Conservation (phyloP, 2,888 invertebrate species). For the Apoda limacodes region DNA sequence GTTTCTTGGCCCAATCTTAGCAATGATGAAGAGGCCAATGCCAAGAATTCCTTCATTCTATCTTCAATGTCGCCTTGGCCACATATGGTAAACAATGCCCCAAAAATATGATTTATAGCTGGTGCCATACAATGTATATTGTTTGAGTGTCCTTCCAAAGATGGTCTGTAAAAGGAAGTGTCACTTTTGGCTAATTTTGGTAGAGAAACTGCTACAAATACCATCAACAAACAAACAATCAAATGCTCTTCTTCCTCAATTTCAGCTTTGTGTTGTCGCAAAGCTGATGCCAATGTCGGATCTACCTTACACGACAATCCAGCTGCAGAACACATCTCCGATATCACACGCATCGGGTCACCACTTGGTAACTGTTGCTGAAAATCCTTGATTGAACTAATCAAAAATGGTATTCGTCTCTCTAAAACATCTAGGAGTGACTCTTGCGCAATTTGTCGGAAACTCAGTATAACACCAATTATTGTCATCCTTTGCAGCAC, state of each 20-base stretch:
- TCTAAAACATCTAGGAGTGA: conserved; percentile 94
- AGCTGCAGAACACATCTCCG: conserved; percentile 97
- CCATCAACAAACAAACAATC: conserved; percentile 95
- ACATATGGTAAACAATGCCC: conserved; percentile 95
- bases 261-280: conserved; percentile 90
- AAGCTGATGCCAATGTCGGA: conserved; percentile 90
- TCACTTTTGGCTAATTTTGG: conserved; percentile 94
- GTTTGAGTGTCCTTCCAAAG: conserved; percentile 95
- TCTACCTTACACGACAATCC: conserved; percentile 95
- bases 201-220: conserved; percentile 97
- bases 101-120: conserved; percentile 95
- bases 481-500: conserved; percentile 97
- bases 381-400: conserved; percentile 95
- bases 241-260: conserved; percentile 93
- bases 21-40: conserved; percentile 94
- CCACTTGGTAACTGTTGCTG: conserved; percentile 92
- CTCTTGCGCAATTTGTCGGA: conserved; percentile 93
- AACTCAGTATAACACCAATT: conserved; percentile 96
- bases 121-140: conserved; percentile 99
- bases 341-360: conserved; percentile 90
- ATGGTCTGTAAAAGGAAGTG: conserved; percentile 88
- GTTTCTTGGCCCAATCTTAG: conserved; percentile 95
- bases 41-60: conserved; percentile 95
- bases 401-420: conserved; percentile 93
- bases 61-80: conserved; percentile 97